Base-by-base conservation (phyloP, 2,113 vertebrate genomes). In the Dasyornis broadbenti region DNA sequence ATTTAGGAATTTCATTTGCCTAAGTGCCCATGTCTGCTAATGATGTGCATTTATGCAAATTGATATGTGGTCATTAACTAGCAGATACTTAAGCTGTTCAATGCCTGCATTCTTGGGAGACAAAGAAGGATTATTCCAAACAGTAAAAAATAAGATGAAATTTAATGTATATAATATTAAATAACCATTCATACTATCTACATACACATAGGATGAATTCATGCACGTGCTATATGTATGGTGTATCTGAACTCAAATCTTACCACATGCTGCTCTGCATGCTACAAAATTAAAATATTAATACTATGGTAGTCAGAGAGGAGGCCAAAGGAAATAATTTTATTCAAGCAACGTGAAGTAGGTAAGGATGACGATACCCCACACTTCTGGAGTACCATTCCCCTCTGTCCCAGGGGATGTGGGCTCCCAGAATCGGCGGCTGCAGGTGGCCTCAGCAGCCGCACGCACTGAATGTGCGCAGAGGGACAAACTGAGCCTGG, bases 401-500 rank as follows among this genome's bases (percentile, higher is more conserved):
- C 11, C 24, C 27, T 65, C 44, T 64, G 56, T 64, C n/a, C n/a
- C n/a, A n/a, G n/a, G n/a, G n/a, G n/a, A n/a, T n/a, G n/a, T n/a
- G n/a, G 12, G 15, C 19, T 64, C 19, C 54, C 50, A 59, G 13
- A 33, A 15, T 22, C 40, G 56, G 50, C 63, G 30, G 12, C 52
- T 61, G 13, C 35, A 37, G 14, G 30, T n/a, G 22, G 16, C 52
- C 59, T 61, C 42, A 20, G 26, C 59, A 68, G 31, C 26, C 9
- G 10, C n/a, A 23, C 0, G 0, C 27, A n/a, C 20, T 47, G 4
- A 0, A 0, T 20, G 3, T 8, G 20, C 35, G 37, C 68, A 33
- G 31, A 59, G 42, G 24, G 27, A 65, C 6, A 13, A 35, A 2
- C 9, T n/a, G n/a, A 82, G 28, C 53, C 75, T 53, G 18, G 23